Evolutionary conservation across 2,113 vertebrate species (phyloP), one percentile per base, ranked within the genome.

Genomic region (Nibea coibor): DNA sequence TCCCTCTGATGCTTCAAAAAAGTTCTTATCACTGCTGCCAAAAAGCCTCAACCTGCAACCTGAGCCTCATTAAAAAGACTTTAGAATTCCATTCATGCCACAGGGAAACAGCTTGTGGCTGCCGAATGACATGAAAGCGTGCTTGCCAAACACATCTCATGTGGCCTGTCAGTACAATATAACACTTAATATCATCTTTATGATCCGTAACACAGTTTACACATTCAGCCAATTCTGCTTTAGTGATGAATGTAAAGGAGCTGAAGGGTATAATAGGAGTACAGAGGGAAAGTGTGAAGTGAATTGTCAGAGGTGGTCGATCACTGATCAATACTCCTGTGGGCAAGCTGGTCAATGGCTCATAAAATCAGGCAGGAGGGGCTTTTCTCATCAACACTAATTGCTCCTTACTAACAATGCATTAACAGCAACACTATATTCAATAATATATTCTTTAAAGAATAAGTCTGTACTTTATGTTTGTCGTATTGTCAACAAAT

Each of bases 261-360:
- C 8, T 35, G 12, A 56, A 61, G 3, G n/a, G 24, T 26, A 5
- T 20, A 65, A 0, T 15, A 12, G 28, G 14, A 20, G 22, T 19
- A n/a, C 39, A 9, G 20, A 10, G 56, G n/a, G 16, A 57, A 61
- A 20, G 63, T 15, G 6, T 20, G 15, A 12, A 10, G 57, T 9
- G 19, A 31, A 54, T 65, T 71, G 61, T 65, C 50, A 48, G 15
- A 68, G 19, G 35, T 65, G 50, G 35, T 6, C 20, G 58, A 74
- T 15, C 61, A 70, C 31, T 43, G 57, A 78, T 86, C 80, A 72
- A 89, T 87, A 83, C 42, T 82, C 28, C 71, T 77, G 22, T 39
- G 28, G 69, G 56, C 2, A 0, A 72, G 65, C 16, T 48, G 54
- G 20, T 78, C 68, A 72, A 17, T 72, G 45, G 24, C 16, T 74